Evolutionary conservation across 2,797 vertebrate genomes (phyloP), one percentile per base, ranked within the genome.

Genomic region (Paratrypauchen microcephalus): DNA sequence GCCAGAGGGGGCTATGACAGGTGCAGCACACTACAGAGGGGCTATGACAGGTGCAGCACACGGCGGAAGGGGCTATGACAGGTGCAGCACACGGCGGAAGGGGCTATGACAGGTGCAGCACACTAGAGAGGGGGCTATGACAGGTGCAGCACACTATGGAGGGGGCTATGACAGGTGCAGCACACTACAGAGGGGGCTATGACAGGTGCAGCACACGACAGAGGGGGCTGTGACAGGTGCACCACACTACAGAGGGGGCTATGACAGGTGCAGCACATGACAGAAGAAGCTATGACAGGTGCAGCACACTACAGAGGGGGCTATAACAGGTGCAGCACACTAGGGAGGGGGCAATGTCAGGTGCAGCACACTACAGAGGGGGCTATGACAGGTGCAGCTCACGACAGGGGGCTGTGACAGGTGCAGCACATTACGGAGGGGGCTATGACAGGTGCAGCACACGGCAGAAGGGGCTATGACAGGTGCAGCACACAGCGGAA

Each of bases 1-100:
- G 85, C 83, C 92, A 94, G 87, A 2, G 91, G 93, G 6, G 59
- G 59, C 65, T 95, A 95, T 0, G 92, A 95, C 88, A 94, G 93
- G 93, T 93, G 75, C 3, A 2, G 11, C 5, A 5, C 12, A 0
- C 48, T 16, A 0, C 32, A 50, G 32, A 2, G 66, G 24, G 24
- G 24, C 24, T 28, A 26, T 9, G 24, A 56, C 55, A 56, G 55
- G 50, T 56, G 13, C 13, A 56, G 2, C n/a, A 23, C 8, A 45
- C 41, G 15, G 11, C 19, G 4, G 9, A 55, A 8, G 8, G 21
- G 21, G 9, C 21, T 24, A 23, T 16, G 52, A 55, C 52, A 55
- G 52, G 48, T 55, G 23, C 11, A 55, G 0, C 48, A 50, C 18
- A 32, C 30, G 6, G 30, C 15, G 15, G 11, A 45, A 12, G 15